Base-by-base conservation (phyloP, 2,113 vertebrate genomes). In the Herpetotheres cachinnans region DNA sequence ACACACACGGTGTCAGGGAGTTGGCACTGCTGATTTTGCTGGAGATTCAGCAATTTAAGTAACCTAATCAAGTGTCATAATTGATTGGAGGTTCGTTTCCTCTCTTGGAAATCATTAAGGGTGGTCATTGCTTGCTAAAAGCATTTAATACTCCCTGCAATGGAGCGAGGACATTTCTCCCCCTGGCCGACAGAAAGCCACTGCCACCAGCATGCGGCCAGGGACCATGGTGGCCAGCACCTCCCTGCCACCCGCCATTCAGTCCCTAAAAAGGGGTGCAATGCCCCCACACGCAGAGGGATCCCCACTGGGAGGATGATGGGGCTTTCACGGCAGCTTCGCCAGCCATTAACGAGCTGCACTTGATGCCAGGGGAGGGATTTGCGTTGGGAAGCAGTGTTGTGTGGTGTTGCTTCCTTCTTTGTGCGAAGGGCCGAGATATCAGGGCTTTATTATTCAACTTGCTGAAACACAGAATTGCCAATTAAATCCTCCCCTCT, bases 1-100 rank as follows among this genome's bases (percentile, higher is more conserved):
- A 82, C 67, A 92, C 59, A 36, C 47, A 50, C 8, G 22, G 65
- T 93, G 73, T 50, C 0, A 2, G 90, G n/a, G 47, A 90, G 65
- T 24, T 86, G 82, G 47, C 49, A 63, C 81, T 80, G 93, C 95
- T 96, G 96, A 94, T 97, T 98, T 98, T 96, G 63, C 93, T 96
- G 89, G 82, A 96, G 89, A 97, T 96, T 82, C 88, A 97, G 97
- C 89, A 84, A 73, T 96, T 93, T 96, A 96, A 97, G 83, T 97
- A 97, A 95, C 95, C 74, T 98, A 97, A 97, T 97, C 96, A 97
- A 98, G 94, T 95, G 90, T 95, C 89, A 77, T 96, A 97, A 98
- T 97, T 98, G 97, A 98, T 90, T 97, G 94, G 88, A 98, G 76
- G 94, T 97, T 98, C 95, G 97, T 98, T 98, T 98, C 96, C 97